phyloP scores from a whole-genome alignment of 92 coral and sea anemone species.

The Heteractis magnifica region DNA sequence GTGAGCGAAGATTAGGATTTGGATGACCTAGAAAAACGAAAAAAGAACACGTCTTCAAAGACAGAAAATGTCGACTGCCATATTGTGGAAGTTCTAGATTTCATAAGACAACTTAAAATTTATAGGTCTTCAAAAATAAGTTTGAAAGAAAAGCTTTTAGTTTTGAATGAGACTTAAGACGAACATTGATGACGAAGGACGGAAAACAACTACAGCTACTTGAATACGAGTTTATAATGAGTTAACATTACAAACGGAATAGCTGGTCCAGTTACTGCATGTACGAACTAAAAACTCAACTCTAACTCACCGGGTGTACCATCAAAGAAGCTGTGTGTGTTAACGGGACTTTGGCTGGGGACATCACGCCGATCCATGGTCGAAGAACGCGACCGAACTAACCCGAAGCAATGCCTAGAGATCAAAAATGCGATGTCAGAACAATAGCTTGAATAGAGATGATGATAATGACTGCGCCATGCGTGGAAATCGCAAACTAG shows the following conservation, averaged over 20 bases:
- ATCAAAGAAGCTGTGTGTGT: conserved; percentile 96
- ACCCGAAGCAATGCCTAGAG: conserved; percentile 65
- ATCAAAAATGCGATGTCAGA: conserved; percentile 89
- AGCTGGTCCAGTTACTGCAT: conserved; percentile 36
- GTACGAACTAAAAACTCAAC: conserved; percentile 32
- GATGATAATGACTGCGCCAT: conserved; percentile 75
- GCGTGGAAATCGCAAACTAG: conserved; percentile 72
- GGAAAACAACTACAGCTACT: conserved; percentile 49
- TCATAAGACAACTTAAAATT: neutral
- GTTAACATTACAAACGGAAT: conserved; percentile 55
- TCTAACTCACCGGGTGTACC: conserved; percentile 85
- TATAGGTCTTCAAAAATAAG: neutral
- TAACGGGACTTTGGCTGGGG: conserved; percentile 98
- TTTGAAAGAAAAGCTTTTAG: conserved; percentile 2
- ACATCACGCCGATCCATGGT: conserved; percentile 97
- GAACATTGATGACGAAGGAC: conserved; percentile 32
- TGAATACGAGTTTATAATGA: conserved; percentile 50
- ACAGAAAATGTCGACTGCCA: conserved; percentile 6
- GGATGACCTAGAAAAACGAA: conserved; percentile 77
- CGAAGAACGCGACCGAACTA: conserved; percentile 39
- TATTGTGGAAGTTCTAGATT: neutral
- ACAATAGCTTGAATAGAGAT: conserved; percentile 80
- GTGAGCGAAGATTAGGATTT: conserved; percentile 89
- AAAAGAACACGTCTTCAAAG: conserved; percentile 14
- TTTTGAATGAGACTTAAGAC: conserved; percentile 2